Evolutionary conservation across 1,140 invertebrate genomes (phyloP), one percentile per base, ranked within the genome.

Genomic region (Galleria mellonella): DNA sequence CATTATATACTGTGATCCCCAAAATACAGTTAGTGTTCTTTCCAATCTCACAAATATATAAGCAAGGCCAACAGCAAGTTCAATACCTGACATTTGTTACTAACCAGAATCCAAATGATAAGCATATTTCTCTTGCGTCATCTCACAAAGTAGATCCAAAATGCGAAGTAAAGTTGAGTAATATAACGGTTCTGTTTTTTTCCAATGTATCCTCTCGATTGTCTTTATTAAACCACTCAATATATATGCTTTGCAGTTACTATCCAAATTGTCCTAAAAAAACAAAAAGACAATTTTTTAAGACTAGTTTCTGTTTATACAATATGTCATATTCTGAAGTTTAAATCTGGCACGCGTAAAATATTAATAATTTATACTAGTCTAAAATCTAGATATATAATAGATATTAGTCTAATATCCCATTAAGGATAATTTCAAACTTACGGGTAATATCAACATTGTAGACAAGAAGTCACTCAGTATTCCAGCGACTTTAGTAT

Each of bases 101-200:
- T 10, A 84, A 94, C 94, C 92, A 90, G 92, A 90, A 47, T 93
- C 92, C 43, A 97, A 89, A 62, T 94, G 92, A 77, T 97, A 96
- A 0, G 91, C 89, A 85, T 95, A 97, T 36, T 73, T 87, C 62
- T 96, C 94, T 73, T 96, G 94, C 11, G 89, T 89, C 63, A 92
- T 88, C 9, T 91, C 89, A 31, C 91, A 91, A 4, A 97, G 81
- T 45, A 96, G 84, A 66, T 94, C 91, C 1, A 97, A 72, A 3
- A 93, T 90, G 57, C 90, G 88, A 1, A 87, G 53, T 1, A 87
- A 55, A 7, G 73, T 57, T 10, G 49, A 74, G 39, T 86, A 86
- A 40, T 84, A 83, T 0, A 82, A 43, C 0, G 76, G 64, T 11
- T 86, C 83, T 1, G 73, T 83, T 54, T 81, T 76, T 39, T 66